Evolutionary conservation across 2,888 invertebrate genomes (phyloP).

Genomic region (Gasteruption jaculator): DNA sequence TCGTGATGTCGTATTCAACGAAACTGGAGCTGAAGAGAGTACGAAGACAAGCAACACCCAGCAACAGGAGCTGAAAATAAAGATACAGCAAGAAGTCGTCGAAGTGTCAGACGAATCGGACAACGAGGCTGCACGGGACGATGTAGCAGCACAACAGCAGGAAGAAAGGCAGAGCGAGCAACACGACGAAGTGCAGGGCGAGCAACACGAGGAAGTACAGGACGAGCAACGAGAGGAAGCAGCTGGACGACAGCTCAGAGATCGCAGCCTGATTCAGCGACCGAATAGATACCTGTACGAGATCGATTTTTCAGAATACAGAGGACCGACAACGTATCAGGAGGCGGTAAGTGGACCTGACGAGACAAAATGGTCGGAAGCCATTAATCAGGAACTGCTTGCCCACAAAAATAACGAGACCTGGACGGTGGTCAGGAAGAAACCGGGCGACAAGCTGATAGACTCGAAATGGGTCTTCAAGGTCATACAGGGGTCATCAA

Average conservation of each 20-base stretch:
- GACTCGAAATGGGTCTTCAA: constrained; percentile 12
- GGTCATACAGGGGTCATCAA: not conserved
- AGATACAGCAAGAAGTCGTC: constrained; percentile 3
- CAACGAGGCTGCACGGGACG: no score
- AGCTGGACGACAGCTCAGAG: constrained; percentile 11
- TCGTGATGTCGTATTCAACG: constrained; percentile 19
- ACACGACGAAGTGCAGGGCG: no score
- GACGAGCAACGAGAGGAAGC: no score
- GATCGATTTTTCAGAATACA: constrained; percentile 11
- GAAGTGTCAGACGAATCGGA: no score
- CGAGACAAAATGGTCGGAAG: constrained; percentile 12
- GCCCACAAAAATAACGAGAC: constrained; percentile 10
- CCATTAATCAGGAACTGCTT: constrained; percentile 10
- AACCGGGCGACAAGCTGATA: not conserved
- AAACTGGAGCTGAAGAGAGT: constrained; percentile 2
- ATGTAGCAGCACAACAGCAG: not conserved
- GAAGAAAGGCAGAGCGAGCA: no score
- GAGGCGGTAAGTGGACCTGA: no score
- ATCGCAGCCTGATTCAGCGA: constrained; percentile 1
- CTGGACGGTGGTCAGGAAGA: constrained; percentile 4
- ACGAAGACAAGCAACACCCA: no score
- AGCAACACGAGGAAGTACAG: no score
- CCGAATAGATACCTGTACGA: constrained; percentile 5
- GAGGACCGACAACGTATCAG: constrained; percentile 7
- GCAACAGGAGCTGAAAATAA: not conserved